These are phyloP conservation scores for Idaea aversata DNA, from an alignment of 2,888 invertebrate genomes.

Conservation along the genomic window DNA sequence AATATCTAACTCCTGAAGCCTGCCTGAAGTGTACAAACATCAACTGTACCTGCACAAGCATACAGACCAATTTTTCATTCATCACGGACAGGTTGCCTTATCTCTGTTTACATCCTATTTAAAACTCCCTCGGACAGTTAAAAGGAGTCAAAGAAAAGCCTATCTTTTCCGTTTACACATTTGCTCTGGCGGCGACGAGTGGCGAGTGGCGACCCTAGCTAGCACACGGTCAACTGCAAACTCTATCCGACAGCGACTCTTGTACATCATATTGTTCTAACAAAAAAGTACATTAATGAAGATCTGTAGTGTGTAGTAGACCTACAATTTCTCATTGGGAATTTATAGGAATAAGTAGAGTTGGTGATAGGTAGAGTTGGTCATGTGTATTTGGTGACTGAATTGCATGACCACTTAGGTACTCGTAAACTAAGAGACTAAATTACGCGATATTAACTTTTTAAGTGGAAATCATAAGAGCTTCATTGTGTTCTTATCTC, in stretches of 20 bases:
- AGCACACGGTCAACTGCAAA: neutral
- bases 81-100: slow-evolving; percentile 54
- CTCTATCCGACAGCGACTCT: slow-evolving; percentile 8
- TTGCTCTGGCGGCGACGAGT: slow-evolving; percentile 60
- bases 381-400: too few relatives aligned
- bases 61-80: slow-evolving; percentile 61
- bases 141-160: slow-evolving; percentile 75
- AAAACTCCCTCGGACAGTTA: slow-evolving; percentile 67
- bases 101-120: slow-evolving; percentile 79
- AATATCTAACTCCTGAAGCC: neutral
- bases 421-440: too few relatives aligned
- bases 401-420: too few relatives aligned
- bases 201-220: slow-evolving; percentile 11
- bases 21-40: slow-evolving; percentile 7
- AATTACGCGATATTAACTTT: slow-evolving; percentile 9
- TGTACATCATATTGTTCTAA: neutral
- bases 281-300: too few relatives aligned
- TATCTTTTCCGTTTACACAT: slow-evolving; percentile 73
- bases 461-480: slow-evolving; percentile 8
- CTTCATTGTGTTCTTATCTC: slow-evolving; percentile 3
- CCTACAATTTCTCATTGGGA: too few relatives aligned
- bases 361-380: too few relatives aligned
- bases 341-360: too few relatives aligned
- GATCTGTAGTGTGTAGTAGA: too few relatives aligned
- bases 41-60: slow-evolving; percentile 28